Percentiles rank a stretch among this genome's conserved stretches.
These are phyloP conservation scores for Cephus sareptanus DNA, from an alignment of 2,888 invertebrate species.

Conservation along the genomic window DNA sequence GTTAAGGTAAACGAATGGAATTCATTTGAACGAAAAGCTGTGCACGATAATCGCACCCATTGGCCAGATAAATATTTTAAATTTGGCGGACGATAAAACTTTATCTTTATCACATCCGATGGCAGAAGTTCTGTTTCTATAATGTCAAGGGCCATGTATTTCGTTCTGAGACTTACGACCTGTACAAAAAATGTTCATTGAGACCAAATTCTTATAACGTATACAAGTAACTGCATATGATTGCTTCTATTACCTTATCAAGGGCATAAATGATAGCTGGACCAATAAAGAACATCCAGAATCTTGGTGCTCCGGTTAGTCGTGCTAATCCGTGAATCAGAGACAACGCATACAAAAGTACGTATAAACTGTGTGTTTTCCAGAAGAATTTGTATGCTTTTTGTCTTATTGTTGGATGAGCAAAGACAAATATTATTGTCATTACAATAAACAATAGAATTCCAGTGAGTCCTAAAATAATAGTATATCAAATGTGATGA, in stretches of 20 bases:
- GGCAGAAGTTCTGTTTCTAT: slow-evolving; percentile 93
- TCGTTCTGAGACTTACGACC: slow-evolving; percentile 90
- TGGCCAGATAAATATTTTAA: slow-evolving; percentile 94
- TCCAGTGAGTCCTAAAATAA: slow-evolving; percentile 80
- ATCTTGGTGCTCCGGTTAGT: slow-evolving; percentile 89
- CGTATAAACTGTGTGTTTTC: slow-evolving; percentile 91
- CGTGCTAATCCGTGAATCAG: slow-evolving; percentile 92
- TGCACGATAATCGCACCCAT: slow-evolving; percentile 93
- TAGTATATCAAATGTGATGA: not conserved
- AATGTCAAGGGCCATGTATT: slow-evolving; percentile 92
- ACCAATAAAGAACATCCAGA: slow-evolving; percentile 94
- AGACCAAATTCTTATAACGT: not conserved
- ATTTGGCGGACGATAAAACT: slow-evolving; percentile 95
- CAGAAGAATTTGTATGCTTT: slow-evolving; percentile 96
- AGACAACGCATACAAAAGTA: slow-evolving; percentile 85
- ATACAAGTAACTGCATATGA: not conserved
- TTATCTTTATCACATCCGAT: slow-evolving; percentile 93
- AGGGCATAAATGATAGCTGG: slow-evolving; percentile 90
- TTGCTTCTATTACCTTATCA: slow-evolving; percentile 76
- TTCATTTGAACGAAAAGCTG: slow-evolving; percentile 88
- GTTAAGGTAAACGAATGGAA: slow-evolving; percentile 96
- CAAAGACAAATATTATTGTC: slow-evolving; percentile 97
- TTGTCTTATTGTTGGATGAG: slow-evolving; percentile 91
- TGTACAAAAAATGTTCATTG: slow-evolving; percentile 52
- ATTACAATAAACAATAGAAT: slow-evolving; percentile 89